Evolutionary conservation across 2,888 invertebrate genomes (phyloP), one percentile per base, ranked within the genome.

Genomic region (Labia minor): DNA sequence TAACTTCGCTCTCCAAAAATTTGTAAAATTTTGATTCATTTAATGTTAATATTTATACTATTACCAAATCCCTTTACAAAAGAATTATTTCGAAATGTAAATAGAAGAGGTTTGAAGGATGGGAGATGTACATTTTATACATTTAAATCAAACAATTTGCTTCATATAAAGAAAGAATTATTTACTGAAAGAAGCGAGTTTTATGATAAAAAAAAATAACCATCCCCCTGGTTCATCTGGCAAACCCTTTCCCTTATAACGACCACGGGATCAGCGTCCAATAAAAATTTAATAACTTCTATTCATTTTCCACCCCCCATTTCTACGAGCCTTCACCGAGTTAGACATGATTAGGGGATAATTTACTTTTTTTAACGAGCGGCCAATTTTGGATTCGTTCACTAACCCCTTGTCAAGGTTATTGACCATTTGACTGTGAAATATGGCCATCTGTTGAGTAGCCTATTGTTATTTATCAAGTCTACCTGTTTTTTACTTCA

Each of bases 401-500:
- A 3, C 49, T 49, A 26, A 26, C 49, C 16, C 49, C 14, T 14
- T 49, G 49, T 49, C 16, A 16, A 49, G 14, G 49, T 49, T 49
- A 49, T 49, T 49, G 49, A 49, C 49, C 49, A 49, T 16, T 49
- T 49, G 49, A 49, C 49, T 49, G 49, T 49, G 49, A 49, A 49
- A 49, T 49, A 49, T 49, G 16, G n/a, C 49, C 49, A 49, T 49
- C 49, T 49, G 49, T 49, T 49, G 49, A 49, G n/a, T 14, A 8
- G 26, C 3, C 49, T 49, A 49, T 49, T 49, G 49, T 10, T 49
- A 11, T 33, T 8, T 33, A n/a, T n/a, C n/a, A n/a, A n/a, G n/a
- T n/a, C n/a, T n/a, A 49, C 49, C 49, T 49, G 49, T 14, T 16
- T 8, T 49, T n/a, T 49, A 49, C 49, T 49, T 49, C n/a, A 14